Evolutionary conservation across 2,113 vertebrate species (phyloP).

Genomic region (Rhinogobius similis): DNA sequence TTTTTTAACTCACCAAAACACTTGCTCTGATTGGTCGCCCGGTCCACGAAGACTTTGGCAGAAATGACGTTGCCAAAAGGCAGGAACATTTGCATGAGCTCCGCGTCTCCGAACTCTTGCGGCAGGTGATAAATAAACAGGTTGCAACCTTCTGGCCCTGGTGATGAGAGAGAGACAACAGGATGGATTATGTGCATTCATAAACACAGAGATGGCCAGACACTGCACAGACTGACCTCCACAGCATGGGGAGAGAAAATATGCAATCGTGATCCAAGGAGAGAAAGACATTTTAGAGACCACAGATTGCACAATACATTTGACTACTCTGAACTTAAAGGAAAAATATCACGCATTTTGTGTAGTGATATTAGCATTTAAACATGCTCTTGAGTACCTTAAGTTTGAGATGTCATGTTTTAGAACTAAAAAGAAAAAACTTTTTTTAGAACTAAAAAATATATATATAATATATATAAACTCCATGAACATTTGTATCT

Average conservation of each 20-base stretch:
- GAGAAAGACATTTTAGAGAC: not conserved
- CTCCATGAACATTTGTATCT: too few relatives aligned
- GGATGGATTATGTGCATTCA: constrained; percentile 40
- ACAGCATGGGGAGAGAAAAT: constrained; percentile 25
- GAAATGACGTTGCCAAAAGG: constrained; percentile 98
- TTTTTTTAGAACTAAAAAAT: too few relatives aligned
- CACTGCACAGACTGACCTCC: constrained; percentile 23
- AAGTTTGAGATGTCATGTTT: too few relatives aligned
- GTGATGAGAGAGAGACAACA: constrained; percentile 61
- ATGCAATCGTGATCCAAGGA: constrained; percentile 19
- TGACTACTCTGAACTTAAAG: not conserved
- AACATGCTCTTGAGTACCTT: too few relatives aligned
- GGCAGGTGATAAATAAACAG: constrained; percentile 99
- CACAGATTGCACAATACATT: not conserved
- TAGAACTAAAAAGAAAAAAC: too few relatives aligned
- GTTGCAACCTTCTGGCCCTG: constrained; percentile 98
- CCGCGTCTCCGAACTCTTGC: constrained; percentile 96
- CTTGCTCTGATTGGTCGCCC: constrained; percentile 99
- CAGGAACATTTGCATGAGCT: constrained; percentile 98
- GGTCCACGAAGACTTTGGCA: constrained; percentile 98
- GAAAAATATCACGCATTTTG: too few relatives aligned
- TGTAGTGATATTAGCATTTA: too few relatives aligned
- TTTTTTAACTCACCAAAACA: constrained; percentile 90
- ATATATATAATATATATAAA: too few relatives aligned
- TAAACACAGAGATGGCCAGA: constrained; percentile 36